phyloP scores from a whole-genome alignment of 1,140 invertebrate genomes.

The Heliconius hewitsoni region DNA sequence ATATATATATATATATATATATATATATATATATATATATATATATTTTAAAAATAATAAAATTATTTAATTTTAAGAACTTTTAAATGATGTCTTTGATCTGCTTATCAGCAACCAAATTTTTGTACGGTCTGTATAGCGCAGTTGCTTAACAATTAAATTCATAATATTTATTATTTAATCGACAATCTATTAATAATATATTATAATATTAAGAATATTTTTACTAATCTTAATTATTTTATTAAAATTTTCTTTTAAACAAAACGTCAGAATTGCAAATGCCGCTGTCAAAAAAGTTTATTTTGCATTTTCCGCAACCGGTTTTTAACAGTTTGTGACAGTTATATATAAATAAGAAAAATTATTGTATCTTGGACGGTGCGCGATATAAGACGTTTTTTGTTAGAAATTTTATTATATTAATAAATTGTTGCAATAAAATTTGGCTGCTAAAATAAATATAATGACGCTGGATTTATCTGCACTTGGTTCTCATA shows the following conservation, averaged over 20 bases:
- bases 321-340: background rate
- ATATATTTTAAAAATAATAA: too few species aligned
- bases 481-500: conserved; percentile 54
- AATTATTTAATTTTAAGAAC: too few species aligned
- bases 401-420: conserved; percentile 10
- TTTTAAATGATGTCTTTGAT: too few species aligned
- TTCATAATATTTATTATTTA: too few species aligned
- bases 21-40: too few species aligned
- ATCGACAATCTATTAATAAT: too few species aligned
- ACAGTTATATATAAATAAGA: conserved; percentile 19
- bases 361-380: conserved; percentile 21
- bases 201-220: too few species aligned
- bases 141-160: too few species aligned
- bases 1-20: too few species aligned
- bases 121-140: too few species aligned
- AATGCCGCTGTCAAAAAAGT: background rate
- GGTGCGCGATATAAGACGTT: background rate
- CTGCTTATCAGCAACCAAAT: too few species aligned
- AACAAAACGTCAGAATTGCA: background rate
- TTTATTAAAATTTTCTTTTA: background rate
- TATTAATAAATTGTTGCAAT: background rate
- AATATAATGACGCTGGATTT: conserved; percentile 61
- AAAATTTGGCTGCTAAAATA: background rate
- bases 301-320: background rate
- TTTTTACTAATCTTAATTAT: background rate